Evolutionary conservation across 2,113 vertebrate species (phyloP), one percentile per base, ranked within the genome.

Genomic region (Heliornis fulica): DNA sequence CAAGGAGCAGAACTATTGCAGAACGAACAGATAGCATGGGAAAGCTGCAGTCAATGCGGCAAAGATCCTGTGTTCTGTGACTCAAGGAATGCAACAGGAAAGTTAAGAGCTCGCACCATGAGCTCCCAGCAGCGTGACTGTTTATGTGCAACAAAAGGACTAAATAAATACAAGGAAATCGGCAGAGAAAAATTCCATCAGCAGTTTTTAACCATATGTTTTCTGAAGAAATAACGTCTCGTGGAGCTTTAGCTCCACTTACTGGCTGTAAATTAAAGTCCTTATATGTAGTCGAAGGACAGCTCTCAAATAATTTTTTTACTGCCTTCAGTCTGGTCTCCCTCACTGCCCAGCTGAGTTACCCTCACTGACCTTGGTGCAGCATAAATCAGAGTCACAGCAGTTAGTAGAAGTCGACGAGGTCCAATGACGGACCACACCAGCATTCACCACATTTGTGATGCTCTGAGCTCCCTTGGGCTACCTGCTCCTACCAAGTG

Each of bases 201-300:
- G 85, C 72, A 91, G 69, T 87, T 96, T 85, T 95, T 94, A 96
- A 48, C 38, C 66, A 32, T 89, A 45, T 63, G 31, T 45, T 87
- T 76, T 34, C 78, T 46, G 71, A 71, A 84, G 61, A 45, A 76
- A 80, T 63, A 45, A 69, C 13, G 10, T 97, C 50, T 94, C 65
- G 2, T 57, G 93, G 97, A 97, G 86, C 97, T 97, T 97, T 97
- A 97, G 98, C 98, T 97, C 98, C 98, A 97, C 98, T 97, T 97
- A 95, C 98, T 97, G 98, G 97, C 77, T 96, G 64, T 92, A 96
- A 97, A 97, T 96, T 94, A 81, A 97, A 95, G 59, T 94, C 50
- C 21, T 76, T 22, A 22, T 25, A 74, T 81, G 56, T 5, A 31
- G 34, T 77, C 38, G 63, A 61, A 86, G 51, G 45, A 79, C 40